Base-by-base conservation (phyloP, 2,797 vertebrate genomes). In the Sardinella longiceps region DNA sequence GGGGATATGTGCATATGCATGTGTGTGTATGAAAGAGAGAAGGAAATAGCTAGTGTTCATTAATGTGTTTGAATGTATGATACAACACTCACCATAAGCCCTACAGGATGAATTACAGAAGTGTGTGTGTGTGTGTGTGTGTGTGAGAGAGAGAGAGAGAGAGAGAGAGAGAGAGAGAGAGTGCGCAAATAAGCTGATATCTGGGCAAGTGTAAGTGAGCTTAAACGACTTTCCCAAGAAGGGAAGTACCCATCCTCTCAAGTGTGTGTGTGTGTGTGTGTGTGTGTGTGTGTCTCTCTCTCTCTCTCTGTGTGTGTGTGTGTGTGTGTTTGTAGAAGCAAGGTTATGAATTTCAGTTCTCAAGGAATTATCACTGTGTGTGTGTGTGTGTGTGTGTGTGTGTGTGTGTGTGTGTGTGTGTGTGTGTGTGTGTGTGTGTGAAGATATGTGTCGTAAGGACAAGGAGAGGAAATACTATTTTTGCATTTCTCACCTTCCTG, bases 101-200 rank as follows among this genome's bases (percentile, higher is more conserved):
- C 56, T 58, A n/a, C 56, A n/a, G 56, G 56, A 58, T n/a, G 23
- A 25, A 58, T 23, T 18, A 43, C 85, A 83, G 15, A 81, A 81
- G 81, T 86, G 85, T 28, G 3, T 37, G 85, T 80, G 74, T 33
- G 60, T 66, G 60, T 28, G 60, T 66, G 28, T 66, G 60, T 66
- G 60, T 28, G 12, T 60, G 58, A 5, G 12, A 1, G 60, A 11
- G 60, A n/a, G n/a, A n/a, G n/a, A n/a, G n/a, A n/a, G n/a, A n/a
- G n/a, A n/a, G n/a, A n/a, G n/a, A n/a, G n/a, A n/a, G n/a, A n/a
- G n/a, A n/a, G n/a, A n/a, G n/a, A n/a, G n/a, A n/a, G n/a, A n/a
- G n/a, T n/a, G n/a, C n/a, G n/a, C n/a, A n/a, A n/a, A n/a, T n/a
- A n/a, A n/a, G n/a, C n/a, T 28, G 25, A 66, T 30, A 66, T 66